Evolutionary conservation across 1,140 invertebrate genomes (phyloP).

Genomic region (Dufourea novaeangliae): DNA sequence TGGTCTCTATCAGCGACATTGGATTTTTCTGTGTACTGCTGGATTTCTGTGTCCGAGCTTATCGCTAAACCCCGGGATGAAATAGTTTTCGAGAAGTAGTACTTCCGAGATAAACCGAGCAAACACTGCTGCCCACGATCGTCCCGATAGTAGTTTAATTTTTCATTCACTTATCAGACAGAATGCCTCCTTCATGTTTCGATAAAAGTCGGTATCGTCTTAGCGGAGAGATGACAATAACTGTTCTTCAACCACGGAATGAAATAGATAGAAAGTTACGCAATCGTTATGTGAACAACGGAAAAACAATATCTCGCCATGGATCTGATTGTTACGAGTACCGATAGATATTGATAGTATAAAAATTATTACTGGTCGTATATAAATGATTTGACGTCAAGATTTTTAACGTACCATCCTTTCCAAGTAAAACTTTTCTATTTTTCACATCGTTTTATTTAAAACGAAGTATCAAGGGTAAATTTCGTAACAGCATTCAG

Average conservation of each 20-base stretch:
- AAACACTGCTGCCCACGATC: slow-evolving; percentile 9
- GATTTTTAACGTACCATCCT: too few species aligned
- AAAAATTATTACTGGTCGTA: too few species aligned
- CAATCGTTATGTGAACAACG: too few species aligned
- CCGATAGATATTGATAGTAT: too few species aligned
- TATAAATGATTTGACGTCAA: too few species aligned
- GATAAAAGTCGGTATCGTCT: slow-evolving; percentile 4
- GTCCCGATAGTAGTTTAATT: neutral
- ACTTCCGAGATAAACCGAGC: neutral
- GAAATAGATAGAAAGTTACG: neutral
- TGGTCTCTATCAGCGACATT: slow-evolving; percentile 1
- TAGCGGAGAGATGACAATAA: too few species aligned
- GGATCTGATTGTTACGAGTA: neutral
- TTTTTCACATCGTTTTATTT: too few species aligned
- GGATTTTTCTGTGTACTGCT: neutral
- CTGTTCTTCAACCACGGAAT: neutral
- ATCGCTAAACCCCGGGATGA: neutral
- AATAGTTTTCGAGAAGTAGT: too few species aligned
- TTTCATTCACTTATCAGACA: neutral
- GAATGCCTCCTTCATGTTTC: neutral
- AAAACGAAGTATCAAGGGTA: too few species aligned
- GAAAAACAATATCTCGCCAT: neutral
- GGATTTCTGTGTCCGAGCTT: neutral
- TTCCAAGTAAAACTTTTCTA: too few species aligned
- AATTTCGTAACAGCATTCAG: too few species aligned